Percentiles rank a stretch among this genome's conserved stretches.
phyloP scores from a whole-genome alignment of 2,113 vertebrate genomes.

The Leptobrachium ailaonicum region DNA sequence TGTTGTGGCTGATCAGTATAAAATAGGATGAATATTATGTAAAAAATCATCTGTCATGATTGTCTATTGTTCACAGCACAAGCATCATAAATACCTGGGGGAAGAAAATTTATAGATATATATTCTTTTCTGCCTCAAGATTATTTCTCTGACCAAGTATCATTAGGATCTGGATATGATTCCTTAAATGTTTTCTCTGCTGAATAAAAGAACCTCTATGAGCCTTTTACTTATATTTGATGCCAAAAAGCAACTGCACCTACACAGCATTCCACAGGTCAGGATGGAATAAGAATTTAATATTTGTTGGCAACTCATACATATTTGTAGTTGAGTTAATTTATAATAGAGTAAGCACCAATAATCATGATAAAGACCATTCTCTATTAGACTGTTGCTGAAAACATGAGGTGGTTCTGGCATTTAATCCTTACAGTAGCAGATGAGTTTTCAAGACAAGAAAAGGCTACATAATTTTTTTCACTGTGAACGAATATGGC shows the following conservation, averaged over 20 bases:
- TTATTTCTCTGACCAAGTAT: conserved; percentile 40
- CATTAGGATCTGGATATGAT: conserved; percentile 46
- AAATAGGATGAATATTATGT: too few species aligned
- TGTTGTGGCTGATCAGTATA: too few species aligned
- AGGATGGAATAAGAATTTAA: conserved; percentile 45
- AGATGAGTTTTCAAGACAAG: too few species aligned
- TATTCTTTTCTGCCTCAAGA: conserved; percentile 51
- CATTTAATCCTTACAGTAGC: too few species aligned
- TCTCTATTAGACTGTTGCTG: too few species aligned
- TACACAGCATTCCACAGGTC: background rate
- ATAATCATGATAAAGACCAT: too few species aligned
- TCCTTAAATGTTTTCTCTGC: conserved; percentile 45
- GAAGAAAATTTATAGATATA: conserved; percentile 42
- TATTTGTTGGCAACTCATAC: too few species aligned
- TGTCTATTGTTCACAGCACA: conserved; percentile 33
- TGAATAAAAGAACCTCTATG: conserved; percentile 22
- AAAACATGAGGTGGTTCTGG: too few species aligned
- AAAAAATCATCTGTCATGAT: background rate
- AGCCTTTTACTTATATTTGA: conserved; percentile 47
- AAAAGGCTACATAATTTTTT: too few species aligned
- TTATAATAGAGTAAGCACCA: too few species aligned
- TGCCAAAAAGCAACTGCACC: conserved; percentile 34
- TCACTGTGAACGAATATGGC: too few species aligned
- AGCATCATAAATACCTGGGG: conserved; percentile 44
- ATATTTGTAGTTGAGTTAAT: too few species aligned